phyloP scores from a whole-genome alignment of 2,888 invertebrate genomes.

The Lucinisca nassula region DNA sequence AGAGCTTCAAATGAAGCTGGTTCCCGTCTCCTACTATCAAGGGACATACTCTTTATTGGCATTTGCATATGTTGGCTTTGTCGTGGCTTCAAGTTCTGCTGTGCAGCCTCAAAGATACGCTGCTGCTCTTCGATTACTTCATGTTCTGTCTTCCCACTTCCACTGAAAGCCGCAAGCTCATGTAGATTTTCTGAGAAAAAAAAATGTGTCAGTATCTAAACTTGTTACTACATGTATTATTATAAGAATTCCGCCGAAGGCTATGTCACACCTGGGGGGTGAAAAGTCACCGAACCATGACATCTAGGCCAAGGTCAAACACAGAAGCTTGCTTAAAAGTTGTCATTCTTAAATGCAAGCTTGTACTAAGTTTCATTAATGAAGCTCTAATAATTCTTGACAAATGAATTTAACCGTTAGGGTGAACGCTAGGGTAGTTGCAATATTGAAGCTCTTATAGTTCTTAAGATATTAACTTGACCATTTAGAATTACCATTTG shows the following conservation, averaged over 20 bases:
- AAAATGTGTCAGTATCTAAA: background rate
- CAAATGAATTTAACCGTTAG: no score
- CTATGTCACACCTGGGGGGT: no score
- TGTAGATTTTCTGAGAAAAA: background rate
- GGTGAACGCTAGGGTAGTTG: no score
- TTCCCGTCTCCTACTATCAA: background rate
- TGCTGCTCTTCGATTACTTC: conserved; percentile 66
- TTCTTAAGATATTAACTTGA: no score
- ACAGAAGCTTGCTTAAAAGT: no score
- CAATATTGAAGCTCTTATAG: no score
- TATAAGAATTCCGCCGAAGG: background rate
- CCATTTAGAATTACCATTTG: no score
- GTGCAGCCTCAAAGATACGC: conserved; percentile 60
- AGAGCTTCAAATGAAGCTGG: background rate
- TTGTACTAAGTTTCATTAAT: no score
- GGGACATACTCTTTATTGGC: background rate
- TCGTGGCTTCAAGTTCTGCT: conserved; percentile 5
- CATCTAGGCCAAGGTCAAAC: no score
- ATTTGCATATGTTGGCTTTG: background rate
- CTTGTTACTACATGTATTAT: background rate
- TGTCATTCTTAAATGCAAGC: no score
- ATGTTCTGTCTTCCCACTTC: conserved; percentile 6
- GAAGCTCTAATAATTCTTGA: no score
- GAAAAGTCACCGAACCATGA: no score
- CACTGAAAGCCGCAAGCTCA: background rate